Percentiles rank a stretch among this genome's conserved stretches.
phyloP scores from a whole-genome alignment of 2,888 invertebrate genomes.

The Thecophora atra region DNA sequence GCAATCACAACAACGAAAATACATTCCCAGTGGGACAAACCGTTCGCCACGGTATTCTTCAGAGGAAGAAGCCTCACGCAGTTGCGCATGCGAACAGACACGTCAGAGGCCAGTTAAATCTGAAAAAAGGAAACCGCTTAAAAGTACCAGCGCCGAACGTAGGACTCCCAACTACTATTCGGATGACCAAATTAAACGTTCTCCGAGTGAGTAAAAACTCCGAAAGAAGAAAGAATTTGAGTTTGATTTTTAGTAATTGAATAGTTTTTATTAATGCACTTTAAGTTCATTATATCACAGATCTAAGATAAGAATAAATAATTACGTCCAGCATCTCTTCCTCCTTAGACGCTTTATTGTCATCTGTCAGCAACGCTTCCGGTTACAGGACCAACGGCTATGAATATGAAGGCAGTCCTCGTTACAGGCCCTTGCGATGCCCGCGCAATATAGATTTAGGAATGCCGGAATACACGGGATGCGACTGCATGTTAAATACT shows the following conservation, averaged over 20 bases:
- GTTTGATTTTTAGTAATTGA: too few species aligned
- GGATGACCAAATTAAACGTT: not conserved
- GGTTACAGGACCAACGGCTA: constrained; percentile 5
- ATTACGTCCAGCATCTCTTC: not conserved
- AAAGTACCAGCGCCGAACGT: not conserved
- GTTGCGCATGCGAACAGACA: constrained; percentile 6
- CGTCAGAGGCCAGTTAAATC: not conserved
- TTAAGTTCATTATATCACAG: too few species aligned
- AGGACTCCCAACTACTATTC: not conserved
- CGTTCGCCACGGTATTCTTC: not conserved
- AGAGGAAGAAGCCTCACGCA: not conserved
- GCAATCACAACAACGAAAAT: not conserved
- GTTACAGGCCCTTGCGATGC: not conserved
- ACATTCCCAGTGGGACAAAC: not conserved
- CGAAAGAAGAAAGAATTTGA: not conserved
- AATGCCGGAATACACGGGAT: constrained; percentile 46
- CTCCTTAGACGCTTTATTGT: not conserved
- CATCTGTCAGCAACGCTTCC: not conserved
- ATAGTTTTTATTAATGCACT: too few species aligned
- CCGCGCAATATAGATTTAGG: not conserved
- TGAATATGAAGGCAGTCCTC: not conserved
- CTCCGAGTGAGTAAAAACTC: not conserved
- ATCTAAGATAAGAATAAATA: too few species aligned
- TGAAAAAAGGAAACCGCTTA: not conserved
- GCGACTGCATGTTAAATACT: constrained; percentile 52